Percentiles rank a stretch among this genome's conserved stretches.
Conservation (phyloP, 2,797 vertebrate genomes). For the Coregonus suidteri region DNA sequence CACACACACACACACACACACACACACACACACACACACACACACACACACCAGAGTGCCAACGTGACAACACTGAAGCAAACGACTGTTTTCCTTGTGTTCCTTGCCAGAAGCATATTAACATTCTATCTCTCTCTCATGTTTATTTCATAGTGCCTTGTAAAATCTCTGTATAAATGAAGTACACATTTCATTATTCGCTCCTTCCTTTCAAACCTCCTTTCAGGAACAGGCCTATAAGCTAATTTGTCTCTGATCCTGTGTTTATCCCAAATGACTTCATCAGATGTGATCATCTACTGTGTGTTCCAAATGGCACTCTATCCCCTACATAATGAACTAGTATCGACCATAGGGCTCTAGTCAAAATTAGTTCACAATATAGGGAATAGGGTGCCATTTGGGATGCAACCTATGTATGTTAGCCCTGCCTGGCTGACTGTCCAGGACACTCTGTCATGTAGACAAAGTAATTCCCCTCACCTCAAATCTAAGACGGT, state of each 20-base stretch:
- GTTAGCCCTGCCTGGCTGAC: too few relatives aligned
- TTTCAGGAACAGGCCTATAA: conserved; percentile 63
- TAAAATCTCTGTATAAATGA: conserved; percentile 73
- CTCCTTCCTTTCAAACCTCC: conserved; percentile 62
- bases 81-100: background rate
- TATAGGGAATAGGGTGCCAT: background rate
- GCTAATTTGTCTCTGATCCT: conserved; percentile 67
- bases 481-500: too few relatives aligned
- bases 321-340: conserved; percentile 41
- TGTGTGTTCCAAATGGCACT: conserved; percentile 34
- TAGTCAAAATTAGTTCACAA: too few relatives aligned
- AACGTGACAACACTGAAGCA: background rate
- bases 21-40: too few relatives aligned
- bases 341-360: background rate
- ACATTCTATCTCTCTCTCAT: conserved; percentile 50
- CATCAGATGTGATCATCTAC: conserved; percentile 65
- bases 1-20: too few relatives aligned
- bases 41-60: too few relatives aligned
- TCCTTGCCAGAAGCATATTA: conserved; percentile 4
- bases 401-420: conserved; percentile 23
- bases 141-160: conserved; percentile 73
- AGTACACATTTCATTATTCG: conserved; percentile 77
- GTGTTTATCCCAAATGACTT: conserved; percentile 58
- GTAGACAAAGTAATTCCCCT: too few relatives aligned
- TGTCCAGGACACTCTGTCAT: too few relatives aligned